Evolutionary conservation across 1,140 invertebrate species (phyloP).

Genomic region (Cataglyphis hispanica): DNA sequence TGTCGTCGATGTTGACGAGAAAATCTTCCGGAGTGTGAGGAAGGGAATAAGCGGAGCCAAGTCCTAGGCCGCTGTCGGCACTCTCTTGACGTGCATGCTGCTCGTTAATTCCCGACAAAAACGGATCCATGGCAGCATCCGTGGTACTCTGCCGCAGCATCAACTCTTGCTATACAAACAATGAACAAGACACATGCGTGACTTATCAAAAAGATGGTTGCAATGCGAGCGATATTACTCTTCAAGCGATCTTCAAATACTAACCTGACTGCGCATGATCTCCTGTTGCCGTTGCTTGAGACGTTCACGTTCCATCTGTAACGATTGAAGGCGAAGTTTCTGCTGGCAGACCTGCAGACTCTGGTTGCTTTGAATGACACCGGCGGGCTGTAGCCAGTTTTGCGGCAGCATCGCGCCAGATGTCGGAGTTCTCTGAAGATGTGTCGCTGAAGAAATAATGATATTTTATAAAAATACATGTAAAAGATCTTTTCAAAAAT

Average conservation of each 20-base stretch:
- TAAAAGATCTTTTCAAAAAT: neutral
- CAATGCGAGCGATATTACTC: neutral
- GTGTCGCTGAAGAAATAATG: constrained; percentile 87
- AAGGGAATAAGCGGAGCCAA: constrained; percentile 94
- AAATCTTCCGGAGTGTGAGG: constrained; percentile 97
- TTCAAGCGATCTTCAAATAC: constrained; percentile 47
- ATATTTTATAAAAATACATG: neutral
- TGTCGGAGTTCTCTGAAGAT: constrained; percentile 90
- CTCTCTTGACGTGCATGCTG: constrained; percentile 96
- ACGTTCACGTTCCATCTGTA: constrained; percentile 95
- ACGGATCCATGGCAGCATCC: constrained; percentile 91
- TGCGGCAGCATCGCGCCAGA: constrained; percentile 87
- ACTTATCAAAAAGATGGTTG: constrained; percentile 46
- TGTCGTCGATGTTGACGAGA: constrained; percentile 94
- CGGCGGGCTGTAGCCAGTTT: constrained; percentile 85
- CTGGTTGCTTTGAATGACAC: constrained; percentile 86
- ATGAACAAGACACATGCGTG: neutral
- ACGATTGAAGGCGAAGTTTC: constrained; percentile 92
- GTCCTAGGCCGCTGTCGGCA: constrained; percentile 96
- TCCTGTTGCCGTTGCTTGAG: constrained; percentile 95
- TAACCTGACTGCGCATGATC: constrained; percentile 92
- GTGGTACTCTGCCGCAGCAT: constrained; percentile 90
- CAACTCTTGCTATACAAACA: constrained; percentile 89
- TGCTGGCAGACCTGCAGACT: constrained; percentile 91
- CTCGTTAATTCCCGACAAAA: constrained; percentile 92